These are phyloP conservation scores for Nemotelus nigrinus DNA, from an alignment of 2,888 invertebrate genomes.

Conservation along the genomic window DNA sequence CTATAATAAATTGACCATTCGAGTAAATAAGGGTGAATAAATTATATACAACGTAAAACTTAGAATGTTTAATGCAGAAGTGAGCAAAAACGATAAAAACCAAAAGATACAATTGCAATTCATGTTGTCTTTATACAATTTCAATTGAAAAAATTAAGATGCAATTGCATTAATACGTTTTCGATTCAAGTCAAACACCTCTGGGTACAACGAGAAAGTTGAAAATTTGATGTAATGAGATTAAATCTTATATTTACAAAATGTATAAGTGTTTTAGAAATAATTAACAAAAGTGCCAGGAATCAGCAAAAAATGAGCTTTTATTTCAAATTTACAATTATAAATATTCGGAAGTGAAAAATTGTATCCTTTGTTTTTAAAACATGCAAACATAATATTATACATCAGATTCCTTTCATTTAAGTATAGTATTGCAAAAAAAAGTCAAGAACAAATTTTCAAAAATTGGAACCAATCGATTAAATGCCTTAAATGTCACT, in stretches of 20 bases:
- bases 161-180: neutral
- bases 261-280: neutral
- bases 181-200: conserved; percentile 19
- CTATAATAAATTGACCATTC: conserved; percentile 13
- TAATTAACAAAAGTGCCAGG: conserved; percentile 14
- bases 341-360: neutral
- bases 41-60: conserved; percentile 42
- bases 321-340: neutral
- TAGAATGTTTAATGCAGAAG: neutral
- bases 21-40: neutral
- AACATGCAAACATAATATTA: too few species aligned
- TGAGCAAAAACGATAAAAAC: conserved; percentile 25
- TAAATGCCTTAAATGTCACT: too few species aligned
- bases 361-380: neutral
- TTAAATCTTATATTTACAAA: neutral
- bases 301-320: conserved; percentile 15
- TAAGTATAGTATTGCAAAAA: too few species aligned
- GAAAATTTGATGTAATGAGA: neutral
- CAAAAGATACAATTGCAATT: conserved; percentile 10
- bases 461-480: too few species aligned
- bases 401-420: too few species aligned
- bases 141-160: too few species aligned
- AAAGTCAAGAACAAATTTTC: too few species aligned
- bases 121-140: too few species aligned
- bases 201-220: conserved; percentile 8